Evolutionary conservation across 2,113 vertebrate species (phyloP).

Genomic region (Hyperoodon ampullatus): DNA sequence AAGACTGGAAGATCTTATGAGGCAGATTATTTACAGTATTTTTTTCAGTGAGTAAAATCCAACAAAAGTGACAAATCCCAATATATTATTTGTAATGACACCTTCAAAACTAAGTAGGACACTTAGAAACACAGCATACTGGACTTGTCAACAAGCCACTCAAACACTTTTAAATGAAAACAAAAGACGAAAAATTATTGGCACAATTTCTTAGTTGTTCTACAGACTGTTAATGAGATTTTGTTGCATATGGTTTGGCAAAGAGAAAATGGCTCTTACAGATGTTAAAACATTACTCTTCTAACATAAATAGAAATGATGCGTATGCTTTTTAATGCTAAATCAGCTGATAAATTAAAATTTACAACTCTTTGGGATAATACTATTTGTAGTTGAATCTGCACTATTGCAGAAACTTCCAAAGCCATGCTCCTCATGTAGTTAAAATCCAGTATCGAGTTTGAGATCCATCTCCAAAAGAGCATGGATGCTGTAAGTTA

Average conservation of each 20-base stretch:
- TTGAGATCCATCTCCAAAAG: not conserved
- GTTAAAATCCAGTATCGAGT: not conserved
- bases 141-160: not conserved
- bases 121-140: not conserved
- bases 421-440: not conserved
- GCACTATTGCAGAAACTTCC: not conserved
- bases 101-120: not conserved
- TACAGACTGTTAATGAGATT: not conserved
- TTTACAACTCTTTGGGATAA: not conserved
- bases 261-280: not conserved
- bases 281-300: conserved; percentile 1
- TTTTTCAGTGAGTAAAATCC: conserved; percentile 42
- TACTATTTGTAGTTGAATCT: not conserved
- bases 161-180: conserved; percentile 9
- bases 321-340: not conserved
- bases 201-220: not conserved
- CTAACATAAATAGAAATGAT: not conserved
- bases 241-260: not conserved
- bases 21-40: not conserved
- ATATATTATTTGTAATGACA: not conserved
- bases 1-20: not conserved
- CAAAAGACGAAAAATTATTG: not conserved
- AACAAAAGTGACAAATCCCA: not conserved
- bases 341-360: not conserved
- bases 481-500: not conserved